Evolutionary conservation across 2,113 vertebrate genomes (phyloP).

Genomic region (Strix aluco): DNA sequence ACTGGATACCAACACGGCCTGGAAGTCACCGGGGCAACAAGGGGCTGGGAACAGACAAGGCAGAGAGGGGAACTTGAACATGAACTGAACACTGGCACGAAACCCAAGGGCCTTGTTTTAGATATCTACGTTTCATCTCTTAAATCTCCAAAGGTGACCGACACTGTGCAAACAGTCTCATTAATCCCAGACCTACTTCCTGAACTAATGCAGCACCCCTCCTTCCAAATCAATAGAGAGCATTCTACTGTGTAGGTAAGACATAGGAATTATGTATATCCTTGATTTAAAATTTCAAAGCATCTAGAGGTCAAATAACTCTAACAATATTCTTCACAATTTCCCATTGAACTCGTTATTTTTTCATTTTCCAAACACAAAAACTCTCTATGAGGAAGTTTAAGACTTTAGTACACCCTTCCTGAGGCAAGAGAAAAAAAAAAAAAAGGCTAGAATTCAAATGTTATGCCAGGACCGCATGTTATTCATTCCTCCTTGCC

Average conservation of each 20-base stretch:
- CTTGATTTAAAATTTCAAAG: not conserved
- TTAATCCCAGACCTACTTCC: not conserved
- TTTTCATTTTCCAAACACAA: not conserved
- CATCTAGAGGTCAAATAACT: not conserved
- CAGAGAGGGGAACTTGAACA: not conserved
- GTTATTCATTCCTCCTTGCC: not conserved
- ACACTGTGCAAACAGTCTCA: not conserved
- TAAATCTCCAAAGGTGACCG: not conserved
- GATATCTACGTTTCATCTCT: not conserved
- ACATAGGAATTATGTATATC: not conserved
- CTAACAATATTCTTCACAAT: not conserved
- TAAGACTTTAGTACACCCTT: not conserved
- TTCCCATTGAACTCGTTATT: not conserved
- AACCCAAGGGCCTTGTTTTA: fast-evolving
- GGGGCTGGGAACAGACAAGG: conserved; percentile 77
- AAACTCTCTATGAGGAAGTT: not conserved
- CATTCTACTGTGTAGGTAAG: not conserved
- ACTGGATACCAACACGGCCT: conserved; percentile 74
- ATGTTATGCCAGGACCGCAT: not conserved
- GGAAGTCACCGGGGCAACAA: conserved; percentile 85
- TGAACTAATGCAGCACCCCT: not conserved
- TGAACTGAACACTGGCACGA: not conserved
- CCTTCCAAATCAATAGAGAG: not conserved
- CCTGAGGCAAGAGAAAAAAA: not conserved
- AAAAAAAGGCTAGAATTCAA: not conserved